phyloP scores from a whole-genome alignment of 2,888 invertebrate genomes.

The Eudasyphora cyanicolor region DNA sequence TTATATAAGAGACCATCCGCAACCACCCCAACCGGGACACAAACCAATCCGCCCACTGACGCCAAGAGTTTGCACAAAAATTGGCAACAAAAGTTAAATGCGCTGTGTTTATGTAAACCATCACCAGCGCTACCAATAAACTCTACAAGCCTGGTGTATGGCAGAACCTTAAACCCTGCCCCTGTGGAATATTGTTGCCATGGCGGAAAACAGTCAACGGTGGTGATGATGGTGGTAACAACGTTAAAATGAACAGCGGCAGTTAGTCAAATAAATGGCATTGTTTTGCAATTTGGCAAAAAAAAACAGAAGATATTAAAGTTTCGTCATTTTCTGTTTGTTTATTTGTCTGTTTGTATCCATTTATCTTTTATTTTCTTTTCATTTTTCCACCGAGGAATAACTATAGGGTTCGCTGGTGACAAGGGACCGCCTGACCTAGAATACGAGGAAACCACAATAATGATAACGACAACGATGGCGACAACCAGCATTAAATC shows the following conservation, averaged over 20 bases:
- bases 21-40: not conserved
- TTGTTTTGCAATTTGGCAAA: constrained; percentile 41
- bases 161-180: no score
- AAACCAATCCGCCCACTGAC: no score
- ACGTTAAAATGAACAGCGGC: not conserved
- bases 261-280: constrained; percentile 46
- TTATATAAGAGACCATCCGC: constrained; percentile 25
- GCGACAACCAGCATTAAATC: not conserved
- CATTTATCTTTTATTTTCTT: not conserved
- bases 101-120: not conserved
- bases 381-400: not conserved
- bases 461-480: not conserved
- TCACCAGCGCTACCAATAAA: not conserved
- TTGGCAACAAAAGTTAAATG: constrained; percentile 21
- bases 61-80: not conserved
- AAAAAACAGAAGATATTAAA: constrained; percentile 22
- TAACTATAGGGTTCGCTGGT: not conserved
- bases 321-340: not conserved
- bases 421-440: constrained; percentile 29
- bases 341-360: not conserved
- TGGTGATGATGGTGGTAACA: not conserved
- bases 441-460: constrained; percentile 7
- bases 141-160: no score
- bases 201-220: not conserved
- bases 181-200: not conserved